Base-by-base conservation (phyloP, 2,113 vertebrate species). In the Amazona vittata region DNA sequence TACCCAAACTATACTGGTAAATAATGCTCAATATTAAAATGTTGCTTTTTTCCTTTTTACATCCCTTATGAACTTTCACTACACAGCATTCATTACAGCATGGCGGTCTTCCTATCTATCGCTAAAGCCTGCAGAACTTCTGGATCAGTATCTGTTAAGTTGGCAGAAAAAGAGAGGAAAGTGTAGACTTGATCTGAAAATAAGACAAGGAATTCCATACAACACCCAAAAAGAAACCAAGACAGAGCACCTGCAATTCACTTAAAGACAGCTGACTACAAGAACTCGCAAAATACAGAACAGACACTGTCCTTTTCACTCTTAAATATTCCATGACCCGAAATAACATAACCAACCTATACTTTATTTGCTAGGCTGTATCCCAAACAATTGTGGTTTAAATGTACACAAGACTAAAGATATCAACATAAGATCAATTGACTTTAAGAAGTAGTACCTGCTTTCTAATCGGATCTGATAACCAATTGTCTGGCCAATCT, bases 401-500 rank as follows among this genome's bases (percentile, higher is more conserved):
- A 59, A 83, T 10, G 28, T 25, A 43, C 35, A 33, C 28, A 53
- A 46, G 12, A 74, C 19, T 55, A 9, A 81, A 44, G 5, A 64
- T 13, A 83, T 4, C n/a, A 68, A 41, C 12, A 67, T 3, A 16
- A 64, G 19, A 89, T 10, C 25, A 88, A 69, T 0, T 68, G 25
- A 50, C 33, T 77, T 68, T 7, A 62, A 91, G 26, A 43, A 92
- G 78, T 13, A 83, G 75, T 98, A 99, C 99, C 99, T 99, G 99
- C 99, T 99, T 98, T 99, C 99, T 93, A 99, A 98, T 73, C 99
- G 98, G 70, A 99, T 99, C 95, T 99, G 99, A 97, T 99, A 99
- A 35, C 99, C 99, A 41, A 99, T 39, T 9, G 98, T 99, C 96
- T 99, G 98, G 39, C 99, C 99, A 90, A 99, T 98, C 49, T 97